phyloP scores from a whole-genome alignment of 2,113 vertebrate genomes.

The Chionis minor region DNA sequence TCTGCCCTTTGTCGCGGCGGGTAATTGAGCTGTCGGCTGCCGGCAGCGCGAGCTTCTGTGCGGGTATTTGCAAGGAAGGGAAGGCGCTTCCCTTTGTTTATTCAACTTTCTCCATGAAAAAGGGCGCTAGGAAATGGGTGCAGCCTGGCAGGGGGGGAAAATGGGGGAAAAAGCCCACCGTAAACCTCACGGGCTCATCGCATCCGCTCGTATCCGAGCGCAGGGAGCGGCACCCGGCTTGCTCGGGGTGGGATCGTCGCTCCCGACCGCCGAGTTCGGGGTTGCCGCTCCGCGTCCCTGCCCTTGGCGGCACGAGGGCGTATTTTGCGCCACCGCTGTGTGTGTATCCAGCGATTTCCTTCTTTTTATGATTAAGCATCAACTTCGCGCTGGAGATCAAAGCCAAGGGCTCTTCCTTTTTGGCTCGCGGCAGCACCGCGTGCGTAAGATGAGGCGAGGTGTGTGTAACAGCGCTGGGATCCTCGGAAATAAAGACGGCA shows the following conservation, averaged over 20 bases:
- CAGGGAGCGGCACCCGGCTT: background rate
- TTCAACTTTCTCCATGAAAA: background rate
- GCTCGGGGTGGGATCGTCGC: accelerated
- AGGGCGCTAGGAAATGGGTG: background rate
- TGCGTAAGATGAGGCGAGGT: background rate
- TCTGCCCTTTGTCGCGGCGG: background rate
- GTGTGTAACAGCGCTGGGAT: background rate
- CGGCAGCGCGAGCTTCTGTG: background rate
- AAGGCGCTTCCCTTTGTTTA: background rate
- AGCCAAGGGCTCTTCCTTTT: slow-evolving; percentile 3
- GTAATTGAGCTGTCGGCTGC: accelerated
- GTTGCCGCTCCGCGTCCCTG: background rate
- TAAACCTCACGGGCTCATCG: accelerated
- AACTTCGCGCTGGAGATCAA: background rate
- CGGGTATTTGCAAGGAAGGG: background rate
- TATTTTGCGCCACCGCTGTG: background rate
- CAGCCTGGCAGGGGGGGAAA: background rate
- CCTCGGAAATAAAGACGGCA: background rate
- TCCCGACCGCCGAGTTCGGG: accelerated
- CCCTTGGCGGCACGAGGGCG: background rate
- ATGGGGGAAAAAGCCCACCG: accelerated
- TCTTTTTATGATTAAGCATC: background rate
- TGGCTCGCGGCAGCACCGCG: background rate
- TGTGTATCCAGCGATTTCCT: background rate
- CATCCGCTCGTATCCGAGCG: background rate